These are phyloP conservation scores for Silurus glanis DNA, from an alignment of 2,113 vertebrate genomes.

Conservation along the genomic window DNA sequence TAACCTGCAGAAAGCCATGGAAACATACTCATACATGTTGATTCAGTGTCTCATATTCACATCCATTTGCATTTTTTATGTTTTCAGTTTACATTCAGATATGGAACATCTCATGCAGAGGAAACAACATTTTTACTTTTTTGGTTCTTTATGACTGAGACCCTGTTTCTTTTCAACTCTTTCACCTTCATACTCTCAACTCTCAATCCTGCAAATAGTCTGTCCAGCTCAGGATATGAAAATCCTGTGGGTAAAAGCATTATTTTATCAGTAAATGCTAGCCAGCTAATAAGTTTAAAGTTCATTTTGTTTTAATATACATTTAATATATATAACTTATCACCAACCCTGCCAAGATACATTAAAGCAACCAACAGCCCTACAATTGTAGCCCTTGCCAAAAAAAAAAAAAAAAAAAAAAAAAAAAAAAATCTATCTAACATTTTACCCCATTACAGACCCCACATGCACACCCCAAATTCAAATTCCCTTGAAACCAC, in stretches of 20 bases:
- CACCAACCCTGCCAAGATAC: not conserved
- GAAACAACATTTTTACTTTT: not conserved
- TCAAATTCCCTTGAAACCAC: constrained; percentile 44
- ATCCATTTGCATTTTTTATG: constrained; percentile 64
- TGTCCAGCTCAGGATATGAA: not conserved
- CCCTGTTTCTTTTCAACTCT: not conserved
- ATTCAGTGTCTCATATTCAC: constrained; percentile 64
- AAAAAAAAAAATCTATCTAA: not conserved
- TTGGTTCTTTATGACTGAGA: constrained; percentile 7
- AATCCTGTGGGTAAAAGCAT: not conserved
- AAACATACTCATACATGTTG: constrained; percentile 60
- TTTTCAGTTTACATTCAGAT: constrained; percentile 62
- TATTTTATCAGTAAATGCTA: not conserved
- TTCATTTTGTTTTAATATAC: not conserved
- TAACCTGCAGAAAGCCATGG: constrained; percentile 41
- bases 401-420: not conserved
- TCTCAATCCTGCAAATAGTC: not conserved
- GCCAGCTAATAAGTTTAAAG: not conserved
- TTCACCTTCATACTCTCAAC: not conserved
- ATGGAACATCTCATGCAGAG: constrained; percentile 50
- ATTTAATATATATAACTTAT: not conserved
- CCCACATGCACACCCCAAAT: constrained; percentile 39
- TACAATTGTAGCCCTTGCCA: not conserved
- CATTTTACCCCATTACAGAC: constrained; percentile 13
- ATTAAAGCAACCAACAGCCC: not conserved